Base-by-base conservation (phyloP, 2,888 invertebrate genomes). In the Melitaea athalia region DNA sequence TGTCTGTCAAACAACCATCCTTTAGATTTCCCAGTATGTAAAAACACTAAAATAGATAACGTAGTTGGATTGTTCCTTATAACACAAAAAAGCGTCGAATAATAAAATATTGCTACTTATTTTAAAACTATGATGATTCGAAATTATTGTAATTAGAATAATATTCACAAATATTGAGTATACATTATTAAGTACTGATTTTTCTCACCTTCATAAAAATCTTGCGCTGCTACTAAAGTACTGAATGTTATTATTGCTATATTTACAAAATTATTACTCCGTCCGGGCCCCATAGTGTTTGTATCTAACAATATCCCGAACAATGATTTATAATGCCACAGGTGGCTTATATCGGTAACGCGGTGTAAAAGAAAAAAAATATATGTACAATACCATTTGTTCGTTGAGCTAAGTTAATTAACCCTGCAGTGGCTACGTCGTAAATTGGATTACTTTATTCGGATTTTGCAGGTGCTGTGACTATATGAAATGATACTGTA, bases 311-410 rank as follows among this genome's bases (percentile, higher is more conserved):
- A 72, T 71, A 50, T 69, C 67, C 62, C 69, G 67, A 71, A 72
- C 73, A 62, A 74, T 76, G 76, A 75, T 78, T 74, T 76, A 75
- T 71, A 43, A 47, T 33, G 72, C 72, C 74, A 78, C 85, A 86
- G 85, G 83, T 85, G 87, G 79, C 77, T 83, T 88, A 86, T 87
- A 87, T 86, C 69, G 71, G 60, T 68, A 72, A 69, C 61, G 74
- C 71, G 67, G 61, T 63, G 71, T 74, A 83, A 84, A 82, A 77
- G 77, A 72, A 74, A 75, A n/a, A 80, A 81, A 79, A 78, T 73
- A 75, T 70, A 66, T 72, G 76, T 80, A 86, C 86, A 85, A 85
- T 83, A 72, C 78, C 84, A 81, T 85, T 84, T 85, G 84, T 83
- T 79, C 75, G 77, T 78, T 78, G 78, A 74, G 73, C 74, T 76